Evolutionary conservation across 2,888 invertebrate species (phyloP), one percentile per base, ranked within the genome.

Genomic region (Zaprionus lineosus): DNA sequence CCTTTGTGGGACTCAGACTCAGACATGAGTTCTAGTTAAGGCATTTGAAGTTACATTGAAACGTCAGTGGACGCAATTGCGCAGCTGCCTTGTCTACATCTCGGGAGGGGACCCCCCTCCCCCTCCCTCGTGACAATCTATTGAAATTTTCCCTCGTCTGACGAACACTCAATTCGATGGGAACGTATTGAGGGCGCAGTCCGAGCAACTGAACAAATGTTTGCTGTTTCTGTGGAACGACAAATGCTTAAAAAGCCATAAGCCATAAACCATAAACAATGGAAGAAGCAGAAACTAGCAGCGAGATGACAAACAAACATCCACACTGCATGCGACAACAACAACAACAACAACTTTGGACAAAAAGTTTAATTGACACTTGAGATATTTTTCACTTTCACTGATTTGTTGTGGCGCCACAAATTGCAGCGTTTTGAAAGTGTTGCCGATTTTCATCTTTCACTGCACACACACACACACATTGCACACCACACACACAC

Each of bases 331-430:
- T n/a, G n/a, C n/a, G n/a, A 60, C 37, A 61, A 60, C 57, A 63
- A 66, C 26, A 36, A 41, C n/a, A 53, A 59, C 59, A 59, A 73
- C 60, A 39, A 69, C 39, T 69, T 43, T 56, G 67, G 59, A 51
- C 56, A 60, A 41, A 58, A 59, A 58, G 63, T 57, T 72, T 70
- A 75, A 84, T 86, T 86, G 86, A 78, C 86, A 84, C 65, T 78
- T 73, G 68, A 76, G 84, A 58, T 18, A 50, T 36, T 69, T 84
- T 84, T 76, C 84, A 84, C 84, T 84, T 84, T 84, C 86, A 84
- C 84, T 84, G 74, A 75, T 84, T 82, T 61, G 66, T 51, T 64
- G 47, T 55, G 65, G 63, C 59, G 60, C 58, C 39, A 60, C 72
- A 72, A 74, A 64, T 78, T 68, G 79, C 73, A 63, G 70, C 61